A percentile compares a stretch with the other conserved stretches of the same genome.
These are phyloP conservation scores for Drosophila kikkawai DNA, from an alignment of 1,140 invertebrate species.

Conservation along the genomic window DNA sequence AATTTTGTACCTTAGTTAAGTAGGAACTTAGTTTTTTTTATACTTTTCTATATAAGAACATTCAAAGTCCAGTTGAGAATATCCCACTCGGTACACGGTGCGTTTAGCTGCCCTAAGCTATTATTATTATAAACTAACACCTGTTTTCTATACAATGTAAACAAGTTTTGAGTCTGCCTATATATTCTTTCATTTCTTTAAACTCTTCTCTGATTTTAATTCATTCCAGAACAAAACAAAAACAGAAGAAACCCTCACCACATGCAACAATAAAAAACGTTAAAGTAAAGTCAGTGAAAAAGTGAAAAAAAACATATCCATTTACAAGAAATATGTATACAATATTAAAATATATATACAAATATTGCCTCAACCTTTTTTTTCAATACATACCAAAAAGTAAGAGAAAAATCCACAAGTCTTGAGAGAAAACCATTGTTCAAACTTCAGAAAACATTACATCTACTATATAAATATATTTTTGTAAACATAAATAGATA, in stretches of 20 bases:
- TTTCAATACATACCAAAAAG: slow-evolving; percentile 20
- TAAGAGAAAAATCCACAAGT: not conserved
- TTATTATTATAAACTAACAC: slow-evolving; percentile 2
- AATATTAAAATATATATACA: slow-evolving; percentile 9
- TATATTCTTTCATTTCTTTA: not conserved
- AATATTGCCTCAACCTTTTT: slow-evolving; percentile 15
- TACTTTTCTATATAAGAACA: slow-evolving; percentile 37
- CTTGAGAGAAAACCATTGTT: slow-evolving; percentile 29
- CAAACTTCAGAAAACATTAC: slow-evolving; percentile 34
- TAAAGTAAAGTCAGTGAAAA: slow-evolving; percentile 9
- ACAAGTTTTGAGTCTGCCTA: slow-evolving; percentile 29
- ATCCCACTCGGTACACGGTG: slow-evolving; percentile 20
- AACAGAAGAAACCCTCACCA: not conserved
- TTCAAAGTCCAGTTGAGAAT: slow-evolving; percentile 30
- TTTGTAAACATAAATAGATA: slow-evolving; percentile 36
- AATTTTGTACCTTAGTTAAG: slow-evolving; percentile 23
- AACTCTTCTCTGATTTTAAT: slow-evolving; percentile 12
- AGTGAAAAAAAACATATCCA: slow-evolving; percentile 40
- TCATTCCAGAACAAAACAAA: slow-evolving; percentile 22
- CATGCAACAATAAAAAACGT: not conserved
- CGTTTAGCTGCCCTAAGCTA: slow-evolving; percentile 19
- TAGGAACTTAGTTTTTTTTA: slow-evolving; percentile 46
- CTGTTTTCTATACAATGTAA: not conserved
- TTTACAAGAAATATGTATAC: slow-evolving; percentile 29
- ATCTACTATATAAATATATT: slow-evolving; percentile 29